A percentile compares a stretch with the other conserved stretches of the same genome.
phyloP scores from a whole-genome alignment of 35 echinoderm and acorn worm genomes.

The Strongylocentrotus purpuratus region DNA sequence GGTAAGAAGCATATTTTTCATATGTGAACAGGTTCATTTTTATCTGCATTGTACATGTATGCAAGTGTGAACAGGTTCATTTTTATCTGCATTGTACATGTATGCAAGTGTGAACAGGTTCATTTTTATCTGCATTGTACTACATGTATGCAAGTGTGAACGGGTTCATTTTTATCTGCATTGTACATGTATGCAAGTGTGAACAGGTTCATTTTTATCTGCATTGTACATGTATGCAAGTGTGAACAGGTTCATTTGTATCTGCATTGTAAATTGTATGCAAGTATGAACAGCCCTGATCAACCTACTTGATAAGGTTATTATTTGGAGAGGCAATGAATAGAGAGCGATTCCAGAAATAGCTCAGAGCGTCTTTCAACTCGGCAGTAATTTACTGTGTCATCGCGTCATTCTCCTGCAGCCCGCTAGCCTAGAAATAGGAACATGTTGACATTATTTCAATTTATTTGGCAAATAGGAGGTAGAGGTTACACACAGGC shows the following conservation, averaged over 20 bases:
- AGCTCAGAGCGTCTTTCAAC: not conserved
- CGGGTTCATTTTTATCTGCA: too few species aligned
- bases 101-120: too few species aligned
- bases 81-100: too few species aligned
- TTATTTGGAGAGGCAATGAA: conserved; percentile 3
- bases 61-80: too few species aligned
- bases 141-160: too few species aligned
- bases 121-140: too few species aligned
- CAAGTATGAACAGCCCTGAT: not conserved
- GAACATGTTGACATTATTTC: not conserved
- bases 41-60: too few species aligned
- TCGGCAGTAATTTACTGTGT: conserved; percentile 1
- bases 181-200: too few species aligned
- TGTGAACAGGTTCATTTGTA: too few species aligned
- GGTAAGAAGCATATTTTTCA: too few species aligned
- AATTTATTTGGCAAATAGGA: not conserved
- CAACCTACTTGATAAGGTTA: not conserved
- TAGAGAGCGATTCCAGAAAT: conserved; percentile 10
- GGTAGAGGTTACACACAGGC: not conserved
- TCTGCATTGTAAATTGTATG: not conserved
- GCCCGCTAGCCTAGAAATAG: not conserved
- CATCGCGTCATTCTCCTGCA: not conserved
- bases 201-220: too few species aligned
- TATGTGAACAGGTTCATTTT: not conserved
- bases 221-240: too few species aligned